These are phyloP conservation scores for Rhagologus leucostigma DNA, from an alignment of 2,113 vertebrate genomes.

Conservation along the genomic window DNA sequence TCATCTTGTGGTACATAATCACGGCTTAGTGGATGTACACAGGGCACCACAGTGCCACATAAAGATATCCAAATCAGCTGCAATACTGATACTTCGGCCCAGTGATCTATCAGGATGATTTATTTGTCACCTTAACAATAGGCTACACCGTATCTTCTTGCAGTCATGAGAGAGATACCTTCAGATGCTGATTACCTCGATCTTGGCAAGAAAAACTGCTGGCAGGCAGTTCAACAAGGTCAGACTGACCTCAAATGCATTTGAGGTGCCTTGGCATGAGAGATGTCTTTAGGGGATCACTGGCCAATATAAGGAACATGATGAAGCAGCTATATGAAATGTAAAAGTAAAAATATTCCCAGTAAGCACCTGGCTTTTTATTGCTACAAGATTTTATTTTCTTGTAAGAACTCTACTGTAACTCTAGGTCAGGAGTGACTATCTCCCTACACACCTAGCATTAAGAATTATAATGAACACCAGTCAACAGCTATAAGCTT, in stretches of 20 bases:
- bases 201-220: conserved; percentile 29
- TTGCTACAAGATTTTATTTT: neutral
- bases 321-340: neutral
- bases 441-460: neutral
- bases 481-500: neutral
- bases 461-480: neutral
- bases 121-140: neutral
- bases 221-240: neutral
- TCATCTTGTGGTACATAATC: neutral
- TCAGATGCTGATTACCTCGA: neutral
- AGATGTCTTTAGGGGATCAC: neutral
- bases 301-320: neutral
- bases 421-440: neutral
- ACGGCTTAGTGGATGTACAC: neutral
- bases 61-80: neutral
- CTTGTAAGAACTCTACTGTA: neutral
- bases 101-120: neutral
- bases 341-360: neutral
- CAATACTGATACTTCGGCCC: neutral
- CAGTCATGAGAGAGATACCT: neutral
- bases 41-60: neutral
- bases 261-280: neutral
- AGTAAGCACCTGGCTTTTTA: neutral
- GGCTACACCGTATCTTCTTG: neutral
- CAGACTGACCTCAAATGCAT: neutral